Evolutionary conservation across 2,113 vertebrate species (phyloP).

Genomic region (Lepisosteus osseus): DNA sequence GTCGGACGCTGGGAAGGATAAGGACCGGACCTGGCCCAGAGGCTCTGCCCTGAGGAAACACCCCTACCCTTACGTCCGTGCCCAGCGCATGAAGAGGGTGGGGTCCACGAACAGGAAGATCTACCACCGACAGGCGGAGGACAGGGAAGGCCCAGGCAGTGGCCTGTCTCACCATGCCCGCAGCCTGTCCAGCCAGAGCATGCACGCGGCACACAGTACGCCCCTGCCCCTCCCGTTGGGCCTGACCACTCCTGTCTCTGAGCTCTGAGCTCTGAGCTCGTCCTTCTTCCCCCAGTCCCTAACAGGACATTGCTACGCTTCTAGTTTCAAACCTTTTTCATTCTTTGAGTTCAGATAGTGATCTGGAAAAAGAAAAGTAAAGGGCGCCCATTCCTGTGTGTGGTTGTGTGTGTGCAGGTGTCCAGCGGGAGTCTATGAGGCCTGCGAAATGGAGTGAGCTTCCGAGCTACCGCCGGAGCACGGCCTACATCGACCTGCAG

Average conservation of each 20-base stretch:
- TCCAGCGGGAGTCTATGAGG: conserved; percentile 25
- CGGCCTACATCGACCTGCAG: conserved; percentile 14
- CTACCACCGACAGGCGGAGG: not conserved
- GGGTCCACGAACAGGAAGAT: conserved; percentile 24
- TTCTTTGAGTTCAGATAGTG: too few relatives aligned
- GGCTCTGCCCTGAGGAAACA: conserved; percentile 9
- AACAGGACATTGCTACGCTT: too few relatives aligned
- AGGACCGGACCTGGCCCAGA: conserved; percentile 26
- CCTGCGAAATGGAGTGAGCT: conserved; percentile 22
- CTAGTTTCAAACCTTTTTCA: too few relatives aligned
- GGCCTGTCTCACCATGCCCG: conserved; percentile 18
- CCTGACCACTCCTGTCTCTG: not conserved
- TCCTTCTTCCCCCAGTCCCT: too few relatives aligned
- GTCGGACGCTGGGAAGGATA: not conserved
- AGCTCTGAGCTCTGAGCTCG: too few relatives aligned
- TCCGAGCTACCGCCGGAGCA: not conserved
- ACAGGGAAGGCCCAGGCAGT: not conserved
- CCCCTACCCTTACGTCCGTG: conserved; percentile 3
- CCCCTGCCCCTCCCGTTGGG: not conserved
- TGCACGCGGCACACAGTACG: conserved; percentile 25
- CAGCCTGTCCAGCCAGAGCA: conserved; percentile 15
- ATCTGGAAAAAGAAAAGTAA: too few relatives aligned
- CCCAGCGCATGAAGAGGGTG: not conserved
- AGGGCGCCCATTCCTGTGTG: not conserved
- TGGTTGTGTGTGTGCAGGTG: conserved; percentile 28